Base-by-base conservation (phyloP, 2,113 vertebrate species). In the Eudyptes chrysolophus region DNA sequence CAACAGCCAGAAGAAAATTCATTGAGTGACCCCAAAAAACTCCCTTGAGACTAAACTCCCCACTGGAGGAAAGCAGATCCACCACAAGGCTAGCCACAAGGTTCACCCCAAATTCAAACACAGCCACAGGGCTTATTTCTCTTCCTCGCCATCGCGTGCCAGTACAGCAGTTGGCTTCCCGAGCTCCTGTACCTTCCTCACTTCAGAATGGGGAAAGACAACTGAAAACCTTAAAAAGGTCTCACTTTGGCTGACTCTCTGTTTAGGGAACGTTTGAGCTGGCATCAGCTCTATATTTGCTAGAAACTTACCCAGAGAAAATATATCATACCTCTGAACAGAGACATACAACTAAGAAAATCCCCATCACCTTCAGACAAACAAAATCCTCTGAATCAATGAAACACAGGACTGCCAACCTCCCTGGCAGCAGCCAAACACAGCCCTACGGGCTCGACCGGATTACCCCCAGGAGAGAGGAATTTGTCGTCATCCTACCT, bases 401-500 rank as follows among this genome's bases (percentile, higher is more conserved):
- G 21, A 18, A 42, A 32, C 10, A 11, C 0, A 0, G 38, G 30
- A 57, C 20, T 0, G 2, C 52, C 10, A 13, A 26, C 6, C 21
- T 9, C 58, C 34, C 34, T 0, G 0, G 24, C 29, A 51, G 71
- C 42, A 48, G 40, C 9, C 26, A 9, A 44, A 78, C 10, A 2
- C 2, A 2, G 85, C 87, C 55, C 3, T 42, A 16, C 25, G 20
- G 21, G 58, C 90, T 79, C 42, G 0, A 16, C 1, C 7, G 27
- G 52, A 84, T 6, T 2, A 68, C 46, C 48, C 81, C 38, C 38
- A 2, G 36, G 70, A 84, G 68, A 90, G 26, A 94, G 70, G 84
- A 93, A 62, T 11, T 30, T 18, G 24, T 70, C 4, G 8, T 81
- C 92, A 77, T 97, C 99, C 99, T 99, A 99, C 99, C 99, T 99